These are phyloP conservation scores for Lithophane leautieri DNA, from an alignment of 2,888 invertebrate genomes.

Conservation along the genomic window DNA sequence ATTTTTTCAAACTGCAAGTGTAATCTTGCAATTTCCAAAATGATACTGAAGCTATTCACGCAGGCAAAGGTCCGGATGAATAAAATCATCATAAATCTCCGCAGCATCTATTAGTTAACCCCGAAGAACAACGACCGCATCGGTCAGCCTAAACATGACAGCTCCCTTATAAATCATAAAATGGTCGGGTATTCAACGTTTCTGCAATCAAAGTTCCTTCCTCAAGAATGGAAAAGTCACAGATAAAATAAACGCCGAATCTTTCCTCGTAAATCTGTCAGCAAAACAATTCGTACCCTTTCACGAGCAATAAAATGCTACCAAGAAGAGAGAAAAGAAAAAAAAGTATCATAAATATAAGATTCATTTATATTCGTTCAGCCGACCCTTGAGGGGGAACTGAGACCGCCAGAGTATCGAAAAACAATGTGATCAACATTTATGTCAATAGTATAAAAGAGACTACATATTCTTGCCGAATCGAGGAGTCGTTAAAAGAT, in stretches of 20 bases:
- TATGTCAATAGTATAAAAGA: conserved; percentile 65
- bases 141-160: conserved; percentile 56
- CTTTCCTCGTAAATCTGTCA: conserved; percentile 90
- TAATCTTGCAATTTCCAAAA: not conserved
- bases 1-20: not conserved
- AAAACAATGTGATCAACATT: conserved; percentile 76
- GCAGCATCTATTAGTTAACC: conserved; percentile 45
- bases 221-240: conserved; percentile 81
- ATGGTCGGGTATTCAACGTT: conserved; percentile 70
- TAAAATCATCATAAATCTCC: conserved; percentile 53
- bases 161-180: conserved; percentile 69
- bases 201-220: conserved; percentile 75
- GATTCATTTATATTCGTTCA: conserved; percentile 90
- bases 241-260: conserved; percentile 89
- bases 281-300: conserved; percentile 90
- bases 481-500: conserved; percentile 49
- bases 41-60: not conserved
- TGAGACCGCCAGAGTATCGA: conserved; percentile 77
- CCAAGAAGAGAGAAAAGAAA: conserved; percentile 87
- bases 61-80: conserved; percentile 2
- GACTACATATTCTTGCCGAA: conserved; percentile 56
- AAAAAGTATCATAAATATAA: conserved; percentile 90
- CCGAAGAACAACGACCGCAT: conserved; percentile 49
- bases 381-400: conserved; percentile 82
- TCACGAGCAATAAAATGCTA: conserved; percentile 90